Percentiles rank a stretch among this genome's conserved stretches.
These are phyloP conservation scores for Solenodon paradoxus DNA, from an alignment of 2,113 vertebrate species.

Conservation along the genomic window DNA sequence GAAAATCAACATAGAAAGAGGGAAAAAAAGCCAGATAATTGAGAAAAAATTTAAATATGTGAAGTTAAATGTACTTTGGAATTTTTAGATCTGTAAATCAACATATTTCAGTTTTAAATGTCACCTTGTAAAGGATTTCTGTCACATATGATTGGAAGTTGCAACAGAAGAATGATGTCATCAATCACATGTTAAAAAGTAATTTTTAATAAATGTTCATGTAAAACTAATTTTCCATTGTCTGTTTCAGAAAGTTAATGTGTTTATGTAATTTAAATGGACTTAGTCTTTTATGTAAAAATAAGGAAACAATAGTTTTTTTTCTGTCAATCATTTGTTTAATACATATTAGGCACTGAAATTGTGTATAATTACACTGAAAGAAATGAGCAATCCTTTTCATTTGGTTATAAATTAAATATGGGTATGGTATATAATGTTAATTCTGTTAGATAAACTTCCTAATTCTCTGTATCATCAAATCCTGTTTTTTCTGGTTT, in stretches of 20 bases:
- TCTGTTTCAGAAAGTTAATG: background rate
- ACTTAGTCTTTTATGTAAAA: background rate
- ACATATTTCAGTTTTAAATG: background rate
- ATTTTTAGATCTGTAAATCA: background rate
- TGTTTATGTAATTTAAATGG: background rate
- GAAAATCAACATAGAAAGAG: background rate
- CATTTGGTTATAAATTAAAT: conserved; percentile 41
- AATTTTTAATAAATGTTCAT: background rate
- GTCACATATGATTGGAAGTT: background rate
- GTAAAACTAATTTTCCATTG: background rate
- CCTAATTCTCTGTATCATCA: background rate
- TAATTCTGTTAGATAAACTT: background rate
- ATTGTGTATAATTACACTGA: background rate
- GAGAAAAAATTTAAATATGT: background rate
- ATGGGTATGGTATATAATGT: background rate
- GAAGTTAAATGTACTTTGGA: background rate
- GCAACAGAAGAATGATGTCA: background rate
- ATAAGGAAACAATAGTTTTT: background rate
- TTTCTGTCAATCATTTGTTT: conserved; percentile 6
- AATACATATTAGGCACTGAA: background rate
- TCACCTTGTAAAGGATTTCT: background rate
- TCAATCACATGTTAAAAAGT: background rate
- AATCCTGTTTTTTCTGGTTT: too few species aligned
- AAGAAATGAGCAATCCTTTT: background rate
- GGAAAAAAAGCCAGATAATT: background rate